Evolutionary conservation across 2,888 invertebrate species (phyloP).

Genomic region (Megaustenia siamemsis): DNA sequence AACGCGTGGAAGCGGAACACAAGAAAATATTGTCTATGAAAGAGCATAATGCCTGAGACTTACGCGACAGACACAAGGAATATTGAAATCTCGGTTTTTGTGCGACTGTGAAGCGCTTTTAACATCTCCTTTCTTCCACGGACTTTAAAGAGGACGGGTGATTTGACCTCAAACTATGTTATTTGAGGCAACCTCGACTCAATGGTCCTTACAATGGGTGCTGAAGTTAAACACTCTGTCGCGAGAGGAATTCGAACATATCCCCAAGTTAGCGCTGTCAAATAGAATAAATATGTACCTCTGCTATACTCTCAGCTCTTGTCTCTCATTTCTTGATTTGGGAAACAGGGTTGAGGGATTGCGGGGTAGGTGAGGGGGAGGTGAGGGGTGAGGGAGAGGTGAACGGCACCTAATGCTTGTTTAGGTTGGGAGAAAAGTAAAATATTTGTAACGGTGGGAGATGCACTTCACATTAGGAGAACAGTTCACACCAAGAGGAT

Average conservation of each 20-base stretch:
- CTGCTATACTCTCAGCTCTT: neutral
- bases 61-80: neutral
- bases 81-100: constrained; percentile 23
- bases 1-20: constrained; percentile 41
- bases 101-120: constrained; percentile 18
- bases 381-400: no score
- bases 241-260: neutral
- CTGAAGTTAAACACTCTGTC: constrained; percentile 20
- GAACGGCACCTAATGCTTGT: no score
- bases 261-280: constrained; percentile 10
- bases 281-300: neutral
- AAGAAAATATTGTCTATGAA: constrained; percentile 3
- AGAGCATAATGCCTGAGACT: constrained; percentile 21
- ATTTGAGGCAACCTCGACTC: constrained; percentile 18
- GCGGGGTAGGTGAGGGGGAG: no score
- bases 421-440: no score
- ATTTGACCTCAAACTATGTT: constrained; percentile 30
- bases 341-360: neutral
- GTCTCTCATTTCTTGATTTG: constrained; percentile 22
- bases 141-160: constrained; percentile 24
- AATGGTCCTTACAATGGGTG: constrained; percentile 26
- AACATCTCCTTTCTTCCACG: neutral
- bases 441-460: no score
- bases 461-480: no score
- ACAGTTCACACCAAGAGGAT: no score